Conservation (phyloP, 2,888 invertebrate species). For the Charanyca ferruginea region DNA sequence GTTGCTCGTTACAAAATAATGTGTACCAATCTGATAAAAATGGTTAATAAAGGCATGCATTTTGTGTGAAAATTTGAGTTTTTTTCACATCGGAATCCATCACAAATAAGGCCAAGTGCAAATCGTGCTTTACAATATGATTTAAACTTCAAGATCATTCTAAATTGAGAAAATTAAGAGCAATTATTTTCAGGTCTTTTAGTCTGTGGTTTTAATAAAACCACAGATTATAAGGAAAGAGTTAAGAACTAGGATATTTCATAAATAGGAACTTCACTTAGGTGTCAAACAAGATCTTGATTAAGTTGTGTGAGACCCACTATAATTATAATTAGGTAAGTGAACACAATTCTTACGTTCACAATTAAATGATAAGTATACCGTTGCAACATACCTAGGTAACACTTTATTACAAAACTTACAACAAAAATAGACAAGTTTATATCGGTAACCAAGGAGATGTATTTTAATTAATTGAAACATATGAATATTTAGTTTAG, state of each 20-base stretch:
- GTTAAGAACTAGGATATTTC: constrained; percentile 44
- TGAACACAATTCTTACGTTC: constrained; percentile 59
- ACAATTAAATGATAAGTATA: constrained; percentile 53
- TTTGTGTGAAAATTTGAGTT: constrained; percentile 56
- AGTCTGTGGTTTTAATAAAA: background rate
- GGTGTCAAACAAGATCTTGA: constrained; percentile 41
- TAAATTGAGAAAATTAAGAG: background rate
- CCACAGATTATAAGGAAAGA: too few species aligned
- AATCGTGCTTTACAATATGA: constrained; percentile 17
- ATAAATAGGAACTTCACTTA: constrained; percentile 48
- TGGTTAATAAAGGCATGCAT: constrained; percentile 27
- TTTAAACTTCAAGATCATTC: constrained; percentile 2
- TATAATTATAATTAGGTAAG: constrained; percentile 49
- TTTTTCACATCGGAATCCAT: constrained; percentile 40
- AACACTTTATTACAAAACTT: constrained; percentile 35
- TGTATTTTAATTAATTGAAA: background rate
- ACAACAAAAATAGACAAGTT: constrained; percentile 14
- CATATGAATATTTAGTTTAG: background rate
- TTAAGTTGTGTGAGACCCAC: constrained; percentile 57
- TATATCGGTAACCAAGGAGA: background rate
- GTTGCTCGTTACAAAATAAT: constrained; percentile 49
- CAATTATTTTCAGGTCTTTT: background rate
- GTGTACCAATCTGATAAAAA: constrained; percentile 47
- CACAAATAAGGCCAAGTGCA: constrained; percentile 42
- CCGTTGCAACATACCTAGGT: constrained; percentile 43